These are phyloP conservation scores for Metellina segmentata DNA, from an alignment of 2,888 invertebrate species.

Conservation along the genomic window DNA sequence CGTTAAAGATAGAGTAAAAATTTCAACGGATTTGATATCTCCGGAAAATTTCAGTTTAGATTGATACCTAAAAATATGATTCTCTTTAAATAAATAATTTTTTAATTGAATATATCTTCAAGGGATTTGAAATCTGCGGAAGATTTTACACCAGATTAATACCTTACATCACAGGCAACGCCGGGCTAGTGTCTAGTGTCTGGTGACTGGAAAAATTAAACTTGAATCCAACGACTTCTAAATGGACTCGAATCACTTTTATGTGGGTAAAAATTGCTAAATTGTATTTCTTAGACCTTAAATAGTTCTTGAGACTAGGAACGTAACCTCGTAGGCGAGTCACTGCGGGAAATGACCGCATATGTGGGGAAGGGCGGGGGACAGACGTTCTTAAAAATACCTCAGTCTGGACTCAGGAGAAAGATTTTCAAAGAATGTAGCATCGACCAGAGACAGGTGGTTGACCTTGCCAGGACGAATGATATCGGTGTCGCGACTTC, in stretches of 20 bases:
- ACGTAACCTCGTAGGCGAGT: too few species aligned
- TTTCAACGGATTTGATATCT: too few species aligned
- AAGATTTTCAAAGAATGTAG: constrained; percentile 57
- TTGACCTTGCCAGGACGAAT: constrained; percentile 70
- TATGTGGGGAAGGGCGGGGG: background rate
- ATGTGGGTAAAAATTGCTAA: background rate
- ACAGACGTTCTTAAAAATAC: constrained; percentile 15
- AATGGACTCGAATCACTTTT: background rate
- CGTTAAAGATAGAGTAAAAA: too few species aligned
- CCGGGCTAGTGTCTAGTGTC: too few species aligned
- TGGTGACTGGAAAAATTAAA: too few species aligned
- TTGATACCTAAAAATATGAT: too few species aligned
- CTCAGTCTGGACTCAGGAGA: constrained; percentile 15
- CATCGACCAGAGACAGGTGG: constrained; percentile 61
- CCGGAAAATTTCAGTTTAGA: too few species aligned
- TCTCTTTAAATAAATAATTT: too few species aligned
- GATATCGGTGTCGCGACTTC: constrained; percentile 33
- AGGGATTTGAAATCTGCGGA: too few species aligned
- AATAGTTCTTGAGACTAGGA: background rate
- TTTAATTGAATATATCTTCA: too few species aligned
- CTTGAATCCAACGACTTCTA: background rate
- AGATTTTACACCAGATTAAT: too few species aligned
- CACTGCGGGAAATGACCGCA: constrained; percentile 22
- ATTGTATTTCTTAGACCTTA: background rate
- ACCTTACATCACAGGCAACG: too few species aligned